These are phyloP conservation scores for Achatina immaculata DNA, from an alignment of 1,140 invertebrate genomes.

Conservation along the genomic window DNA sequence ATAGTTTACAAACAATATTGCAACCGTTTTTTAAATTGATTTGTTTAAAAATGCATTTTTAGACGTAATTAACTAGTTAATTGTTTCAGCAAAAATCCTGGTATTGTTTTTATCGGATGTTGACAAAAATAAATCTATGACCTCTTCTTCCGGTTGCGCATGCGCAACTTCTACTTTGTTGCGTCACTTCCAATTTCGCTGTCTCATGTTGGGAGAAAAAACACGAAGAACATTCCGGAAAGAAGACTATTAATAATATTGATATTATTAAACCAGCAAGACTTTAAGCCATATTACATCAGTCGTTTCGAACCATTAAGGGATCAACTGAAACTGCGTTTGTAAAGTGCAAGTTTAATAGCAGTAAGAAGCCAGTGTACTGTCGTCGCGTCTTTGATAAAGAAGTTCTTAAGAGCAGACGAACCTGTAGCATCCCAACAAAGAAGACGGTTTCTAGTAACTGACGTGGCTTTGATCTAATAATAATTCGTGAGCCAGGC, in stretches of 20 bases:
- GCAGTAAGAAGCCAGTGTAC: not conserved
- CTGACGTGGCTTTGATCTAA: too few species aligned
- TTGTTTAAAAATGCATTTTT: not conserved
- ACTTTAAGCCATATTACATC: not conserved
- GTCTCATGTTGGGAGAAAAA: constrained; percentile 49
- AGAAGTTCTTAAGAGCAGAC: not conserved
- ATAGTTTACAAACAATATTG: too few species aligned
- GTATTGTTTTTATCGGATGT: constrained; percentile 18
- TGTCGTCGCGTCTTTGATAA: not conserved
- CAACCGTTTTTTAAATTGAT: not conserved
- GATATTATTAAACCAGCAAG: not conserved
- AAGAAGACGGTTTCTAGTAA: too few species aligned
- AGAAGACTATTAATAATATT: not conserved
- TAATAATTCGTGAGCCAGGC: too few species aligned
- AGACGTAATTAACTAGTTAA: not conserved
- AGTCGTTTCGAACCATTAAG: not conserved
- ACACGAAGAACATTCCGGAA: constrained; percentile 30
- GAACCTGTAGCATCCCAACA: too few species aligned
- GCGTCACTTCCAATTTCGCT: constrained; percentile 60
- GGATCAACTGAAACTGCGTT: not conserved
- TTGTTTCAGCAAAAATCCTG: not conserved
- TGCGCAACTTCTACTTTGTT: constrained; percentile 42
- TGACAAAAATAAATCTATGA: constrained; percentile 35
- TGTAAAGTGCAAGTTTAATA: not conserved
- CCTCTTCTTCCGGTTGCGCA: constrained; percentile 40